A percentile compares a stretch with the other conserved stretches of the same genome.
Conservation (phyloP, 2,113 vertebrate genomes). For the Podilymbus podiceps region DNA sequence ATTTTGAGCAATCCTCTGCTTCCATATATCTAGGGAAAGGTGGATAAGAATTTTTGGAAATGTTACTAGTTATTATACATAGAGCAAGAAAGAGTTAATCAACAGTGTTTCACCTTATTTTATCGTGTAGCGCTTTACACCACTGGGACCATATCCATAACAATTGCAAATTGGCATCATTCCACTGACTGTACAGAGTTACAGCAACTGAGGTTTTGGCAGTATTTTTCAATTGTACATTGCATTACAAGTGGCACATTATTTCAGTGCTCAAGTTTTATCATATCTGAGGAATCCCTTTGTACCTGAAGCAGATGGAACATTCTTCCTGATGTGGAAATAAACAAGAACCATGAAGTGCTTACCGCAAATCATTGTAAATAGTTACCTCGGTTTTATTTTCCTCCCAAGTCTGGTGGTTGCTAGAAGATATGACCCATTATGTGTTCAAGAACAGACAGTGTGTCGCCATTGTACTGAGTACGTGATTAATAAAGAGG, state of each 20-base stretch:
- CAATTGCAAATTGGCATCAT: neutral
- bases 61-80: neutral
- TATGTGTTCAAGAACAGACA: neutral
- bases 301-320: neutral
- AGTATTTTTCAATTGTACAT: neutral
- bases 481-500: constrained; percentile 6
- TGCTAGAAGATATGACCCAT: neutral
- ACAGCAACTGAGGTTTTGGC: constrained; percentile 14
- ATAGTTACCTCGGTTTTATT: constrained; percentile 29
- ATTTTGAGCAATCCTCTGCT: neutral
- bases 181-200: neutral
- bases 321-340: neutral
- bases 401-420: neutral
- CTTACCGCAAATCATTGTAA: neutral
- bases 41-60: neutral
- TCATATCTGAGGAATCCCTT: constrained; percentile 35
- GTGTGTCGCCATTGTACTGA: neutral
- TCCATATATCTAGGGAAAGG: neutral
- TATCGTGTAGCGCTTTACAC: neutral
- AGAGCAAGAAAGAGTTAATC: neutral
- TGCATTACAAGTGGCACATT: neutral
- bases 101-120: neutral
- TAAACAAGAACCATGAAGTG: neutral
- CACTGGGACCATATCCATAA: neutral
- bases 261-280: neutral